Conservation (phyloP, 2,113 vertebrate genomes). For the Illadopsis cleaveri region DNA sequence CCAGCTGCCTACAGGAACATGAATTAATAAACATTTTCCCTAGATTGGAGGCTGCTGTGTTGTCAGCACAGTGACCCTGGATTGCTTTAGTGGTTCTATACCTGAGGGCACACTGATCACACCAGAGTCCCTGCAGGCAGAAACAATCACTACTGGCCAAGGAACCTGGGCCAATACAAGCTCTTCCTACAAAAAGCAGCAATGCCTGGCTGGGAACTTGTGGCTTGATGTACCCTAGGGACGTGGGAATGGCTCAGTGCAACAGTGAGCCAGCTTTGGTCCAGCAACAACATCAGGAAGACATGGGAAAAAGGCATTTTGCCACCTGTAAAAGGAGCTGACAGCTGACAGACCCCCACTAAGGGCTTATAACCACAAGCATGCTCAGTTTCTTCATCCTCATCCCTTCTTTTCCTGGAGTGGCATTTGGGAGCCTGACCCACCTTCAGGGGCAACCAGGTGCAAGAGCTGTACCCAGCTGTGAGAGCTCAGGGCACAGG, state of each 20-base stretch:
- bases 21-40: not conserved
- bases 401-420: not conserved
- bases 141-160: not conserved
- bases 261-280: conserved; percentile 52
- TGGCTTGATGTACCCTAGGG: not conserved
- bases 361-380: not conserved
- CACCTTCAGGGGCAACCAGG: not conserved
- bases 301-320: conserved; percentile 14
- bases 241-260: not conserved
- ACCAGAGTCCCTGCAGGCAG: not conserved
- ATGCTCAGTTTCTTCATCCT: not conserved
- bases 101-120: not conserved
- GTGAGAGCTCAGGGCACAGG: not conserved
- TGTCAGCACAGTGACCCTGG: not conserved
- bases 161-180: not conserved
- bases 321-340: not conserved
- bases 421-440: not conserved
- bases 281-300: conserved; percentile 47
- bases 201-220: not conserved
- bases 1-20: not conserved
- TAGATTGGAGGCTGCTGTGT: not conserved
- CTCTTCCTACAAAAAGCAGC: not conserved
- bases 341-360: not conserved
- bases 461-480: not conserved
- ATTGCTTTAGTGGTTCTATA: not conserved